Evolutionary conservation across 1,140 invertebrate genomes (phyloP).

Genomic region (Lepidurus packardi): DNA sequence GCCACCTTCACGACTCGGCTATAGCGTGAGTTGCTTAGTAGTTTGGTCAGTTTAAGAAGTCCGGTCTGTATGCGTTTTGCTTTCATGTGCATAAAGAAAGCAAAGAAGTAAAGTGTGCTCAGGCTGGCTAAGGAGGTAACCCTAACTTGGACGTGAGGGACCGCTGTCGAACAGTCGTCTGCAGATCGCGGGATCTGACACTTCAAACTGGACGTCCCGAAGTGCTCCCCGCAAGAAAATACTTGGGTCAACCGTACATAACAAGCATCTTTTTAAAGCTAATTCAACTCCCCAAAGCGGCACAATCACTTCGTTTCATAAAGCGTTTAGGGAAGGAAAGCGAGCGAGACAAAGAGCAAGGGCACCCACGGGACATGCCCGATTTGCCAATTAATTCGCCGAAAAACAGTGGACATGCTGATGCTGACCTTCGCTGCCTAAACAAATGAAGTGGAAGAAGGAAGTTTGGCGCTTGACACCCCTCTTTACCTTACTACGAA

Average conservation of each 20-base stretch:
- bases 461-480: constrained; percentile 23
- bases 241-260: neutral
- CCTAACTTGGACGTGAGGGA: constrained; percentile 17
- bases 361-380: constrained; percentile 23
- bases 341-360: constrained; percentile 24
- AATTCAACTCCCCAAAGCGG: neutral
- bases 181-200: constrained; percentile 17
- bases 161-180: constrained; percentile 16
- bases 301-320: neutral
- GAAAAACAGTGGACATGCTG: neutral
- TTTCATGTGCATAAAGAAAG: neutral
- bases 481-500: neutral
- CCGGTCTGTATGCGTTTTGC: neutral
- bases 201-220: neutral
- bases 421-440: neutral
- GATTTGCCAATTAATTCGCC: constrained; percentile 26
- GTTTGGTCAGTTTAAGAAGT: constrained; percentile 20
- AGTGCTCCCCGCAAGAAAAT: neutral
- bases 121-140: constrained; percentile 11
- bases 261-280: neutral
- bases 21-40: constrained; percentile 14
- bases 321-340: constrained; percentile 14
- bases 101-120: constrained; percentile 2
- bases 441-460: neutral
- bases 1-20: neutral